A percentile compares a stretch with the other conserved stretches of the same genome.
Evolutionary conservation across 2,113 vertebrate species (phyloP).

Genomic region (Siniperca knerii): DNA sequence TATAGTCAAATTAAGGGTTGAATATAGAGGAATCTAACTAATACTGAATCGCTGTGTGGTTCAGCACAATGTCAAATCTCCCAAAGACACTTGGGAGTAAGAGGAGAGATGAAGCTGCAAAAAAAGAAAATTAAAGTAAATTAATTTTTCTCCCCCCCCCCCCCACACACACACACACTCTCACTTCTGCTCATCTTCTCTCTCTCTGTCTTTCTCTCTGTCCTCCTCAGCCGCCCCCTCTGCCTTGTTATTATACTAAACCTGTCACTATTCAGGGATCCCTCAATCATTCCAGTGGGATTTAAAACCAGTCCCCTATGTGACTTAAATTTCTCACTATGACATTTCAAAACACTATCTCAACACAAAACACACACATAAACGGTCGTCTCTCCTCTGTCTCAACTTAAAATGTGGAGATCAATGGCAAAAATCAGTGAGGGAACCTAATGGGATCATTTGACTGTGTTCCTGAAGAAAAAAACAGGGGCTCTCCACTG

Average conservation of each 20-base stretch:
- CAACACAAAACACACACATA: background rate
- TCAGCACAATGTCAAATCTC: conserved; percentile 36
- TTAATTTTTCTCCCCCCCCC: conserved; percentile 39
- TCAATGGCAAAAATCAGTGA: conserved; percentile 47
- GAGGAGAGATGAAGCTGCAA: conserved; percentile 41
- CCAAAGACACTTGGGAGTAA: conserved; percentile 34
- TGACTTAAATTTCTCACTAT: conserved; percentile 51
- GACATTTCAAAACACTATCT: conserved; percentile 48
- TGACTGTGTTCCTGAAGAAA: conserved; percentile 44
- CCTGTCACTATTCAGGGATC: conserved; percentile 65
- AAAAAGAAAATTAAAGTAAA: conserved; percentile 64
- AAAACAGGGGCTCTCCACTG: conserved; percentile 21
- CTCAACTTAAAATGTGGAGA: conserved; percentile 32
- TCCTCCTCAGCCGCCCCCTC: conserved; percentile 44
- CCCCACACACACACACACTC: background rate
- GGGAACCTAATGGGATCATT: conserved; percentile 61
- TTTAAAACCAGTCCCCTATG: conserved; percentile 43
- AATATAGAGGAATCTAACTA: conserved; percentile 14
- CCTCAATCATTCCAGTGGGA: conserved; percentile 60
- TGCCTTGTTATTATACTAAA: conserved; percentile 67
- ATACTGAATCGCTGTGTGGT: conserved; percentile 30
- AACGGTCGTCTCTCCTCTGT: background rate
- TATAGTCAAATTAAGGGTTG: conserved; percentile 11
- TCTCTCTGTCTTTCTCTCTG: conserved; percentile 30
- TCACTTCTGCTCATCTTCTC: conserved; percentile 50